Conservation (phyloP, 2,797 vertebrate genomes). For the Tauraco hartlaubi region DNA sequence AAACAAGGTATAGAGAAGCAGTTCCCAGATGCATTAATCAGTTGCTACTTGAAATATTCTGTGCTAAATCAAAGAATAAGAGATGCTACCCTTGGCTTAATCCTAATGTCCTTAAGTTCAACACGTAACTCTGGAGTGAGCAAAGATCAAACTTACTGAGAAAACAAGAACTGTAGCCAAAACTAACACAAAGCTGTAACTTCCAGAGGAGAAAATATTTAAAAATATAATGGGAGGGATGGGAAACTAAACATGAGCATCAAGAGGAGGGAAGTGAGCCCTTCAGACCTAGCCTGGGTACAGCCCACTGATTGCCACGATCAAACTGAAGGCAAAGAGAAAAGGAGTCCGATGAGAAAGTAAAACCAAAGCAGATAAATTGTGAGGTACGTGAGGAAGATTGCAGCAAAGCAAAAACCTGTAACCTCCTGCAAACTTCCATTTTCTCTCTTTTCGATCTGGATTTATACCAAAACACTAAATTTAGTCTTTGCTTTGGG, state of each 20-base stretch:
- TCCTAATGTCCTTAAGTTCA: not conserved
- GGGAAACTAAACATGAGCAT: not conserved
- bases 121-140: not conserved
- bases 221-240: not conserved
- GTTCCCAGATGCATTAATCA: not conserved
- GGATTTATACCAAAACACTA: not conserved
- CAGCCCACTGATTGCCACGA: not conserved
- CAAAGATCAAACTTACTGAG: not conserved
- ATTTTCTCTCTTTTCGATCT: conserved; percentile 1
- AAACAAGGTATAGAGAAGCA: not conserved
- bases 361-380: not conserved
- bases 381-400: not conserved
- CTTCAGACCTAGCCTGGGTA: not conserved
- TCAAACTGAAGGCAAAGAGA: not conserved
- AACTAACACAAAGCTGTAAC: not conserved
- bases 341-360: not conserved
- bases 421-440: not conserved
- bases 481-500: not conserved
- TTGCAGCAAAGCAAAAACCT: not conserved
- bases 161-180: not conserved
- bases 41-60: not conserved
- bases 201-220: conserved; percentile 8
- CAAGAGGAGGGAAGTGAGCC: not conserved
- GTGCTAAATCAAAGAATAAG: not conserved
- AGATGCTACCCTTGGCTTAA: not conserved